phyloP scores from a whole-genome alignment of 2,113 vertebrate genomes.

The Nyctibius bracteatus region DNA sequence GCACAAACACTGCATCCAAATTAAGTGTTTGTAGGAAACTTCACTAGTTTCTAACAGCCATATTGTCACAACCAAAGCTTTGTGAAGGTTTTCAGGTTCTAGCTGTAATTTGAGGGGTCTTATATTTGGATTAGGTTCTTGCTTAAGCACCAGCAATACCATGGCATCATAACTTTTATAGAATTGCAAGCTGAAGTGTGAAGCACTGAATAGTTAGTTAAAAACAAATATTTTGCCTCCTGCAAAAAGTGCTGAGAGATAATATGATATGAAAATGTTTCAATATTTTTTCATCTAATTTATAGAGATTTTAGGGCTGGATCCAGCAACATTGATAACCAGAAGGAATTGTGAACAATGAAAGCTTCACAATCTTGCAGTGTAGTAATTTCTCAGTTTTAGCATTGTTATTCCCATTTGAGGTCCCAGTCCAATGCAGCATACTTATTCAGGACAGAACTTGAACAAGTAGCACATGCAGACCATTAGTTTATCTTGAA shows the following conservation, averaged over 20 bases:
- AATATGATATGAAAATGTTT: not conserved
- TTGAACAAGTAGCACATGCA: not conserved
- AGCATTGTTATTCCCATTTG: not conserved
- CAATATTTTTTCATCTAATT: not conserved
- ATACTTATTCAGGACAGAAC: not conserved
- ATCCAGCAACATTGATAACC: not conserved
- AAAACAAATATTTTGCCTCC: not conserved
- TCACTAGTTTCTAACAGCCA: not conserved
- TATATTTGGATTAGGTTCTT: not conserved
- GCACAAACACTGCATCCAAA: not conserved
- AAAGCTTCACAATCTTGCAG: not conserved
- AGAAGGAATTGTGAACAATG: not conserved
- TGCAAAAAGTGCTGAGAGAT: not conserved
- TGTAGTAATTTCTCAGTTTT: not conserved
- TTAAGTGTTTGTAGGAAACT: not conserved
- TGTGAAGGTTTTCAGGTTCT: not conserved
- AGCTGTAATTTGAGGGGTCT: not conserved
- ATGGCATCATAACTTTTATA: not conserved
- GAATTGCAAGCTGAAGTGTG: not conserved
- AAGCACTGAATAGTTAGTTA: not conserved
- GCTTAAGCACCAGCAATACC: not conserved
- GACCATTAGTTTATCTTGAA: not conserved
- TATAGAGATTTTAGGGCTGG: not conserved
- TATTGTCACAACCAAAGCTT: not conserved
- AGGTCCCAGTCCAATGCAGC: not conserved